Percentiles rank a stretch among this genome's conserved stretches.
phyloP scores from a whole-genome alignment of 2,888 invertebrate species.

The Eupsilia transversa region DNA sequence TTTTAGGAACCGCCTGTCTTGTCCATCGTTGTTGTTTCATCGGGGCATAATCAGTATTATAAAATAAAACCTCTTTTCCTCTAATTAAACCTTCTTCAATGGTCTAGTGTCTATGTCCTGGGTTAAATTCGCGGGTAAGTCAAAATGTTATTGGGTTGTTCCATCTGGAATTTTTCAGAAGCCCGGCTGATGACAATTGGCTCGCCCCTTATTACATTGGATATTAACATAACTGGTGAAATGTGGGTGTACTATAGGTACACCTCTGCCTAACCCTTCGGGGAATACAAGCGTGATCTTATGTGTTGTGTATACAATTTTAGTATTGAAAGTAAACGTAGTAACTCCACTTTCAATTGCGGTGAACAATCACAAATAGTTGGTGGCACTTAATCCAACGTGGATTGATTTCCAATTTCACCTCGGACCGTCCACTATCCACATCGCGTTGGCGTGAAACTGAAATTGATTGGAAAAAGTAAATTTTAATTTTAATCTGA shows the following conservation, averaged over 20 bases:
- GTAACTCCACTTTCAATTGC: background rate
- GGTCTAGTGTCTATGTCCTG: too few relatives aligned
- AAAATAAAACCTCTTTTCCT: too few relatives aligned
- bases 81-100: too few relatives aligned
- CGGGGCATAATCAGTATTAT: too few relatives aligned
- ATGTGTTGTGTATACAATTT: background rate
- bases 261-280: background rate
- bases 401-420: constrained; percentile 55
- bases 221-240: background rate
- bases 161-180: too few relatives aligned
- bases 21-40: too few relatives aligned
- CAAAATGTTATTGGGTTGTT: too few relatives aligned
- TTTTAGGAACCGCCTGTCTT: too few relatives aligned
- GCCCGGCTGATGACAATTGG: too few relatives aligned
- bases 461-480: constrained; percentile 37
- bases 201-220: too few relatives aligned
- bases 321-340: background rate
- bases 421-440: background rate
- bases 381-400: constrained; percentile 37
- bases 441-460: background rate
- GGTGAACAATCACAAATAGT: constrained; percentile 24
- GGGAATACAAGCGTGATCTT: background rate
- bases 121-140: too few relatives aligned
- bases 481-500: constrained; percentile 10
- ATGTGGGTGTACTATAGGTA: background rate